Conservation (phyloP, 2,888 invertebrate species). For the Harpalus rufipes region DNA sequence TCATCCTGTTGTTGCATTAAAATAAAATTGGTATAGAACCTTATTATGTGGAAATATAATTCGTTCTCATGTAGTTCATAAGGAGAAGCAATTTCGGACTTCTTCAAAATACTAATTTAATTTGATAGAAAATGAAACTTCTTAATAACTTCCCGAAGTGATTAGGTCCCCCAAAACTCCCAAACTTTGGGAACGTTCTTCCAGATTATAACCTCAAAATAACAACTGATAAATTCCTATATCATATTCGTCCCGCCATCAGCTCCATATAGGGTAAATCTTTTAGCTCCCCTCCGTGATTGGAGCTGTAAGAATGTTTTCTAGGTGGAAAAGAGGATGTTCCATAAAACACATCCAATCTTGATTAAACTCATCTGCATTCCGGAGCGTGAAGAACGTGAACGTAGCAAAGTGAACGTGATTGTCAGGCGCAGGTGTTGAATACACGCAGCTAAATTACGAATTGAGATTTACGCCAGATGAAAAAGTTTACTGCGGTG, state of each 20-base stretch:
- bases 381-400: conserved; percentile 28
- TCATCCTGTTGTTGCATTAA: too few relatives aligned
- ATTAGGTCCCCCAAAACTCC: not conserved
- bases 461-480: conserved; percentile 41
- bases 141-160: not conserved
- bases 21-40: too few relatives aligned
- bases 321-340: conserved; percentile 47
- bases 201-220: conserved; percentile 6
- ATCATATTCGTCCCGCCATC: not conserved
- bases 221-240: not conserved
- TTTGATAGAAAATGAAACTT: not conserved
- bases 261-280: not conserved
- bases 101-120: not conserved
- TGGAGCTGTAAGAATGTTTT: conserved; percentile 3
- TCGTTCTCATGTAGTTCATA: not conserved
- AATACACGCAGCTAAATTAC: conserved; percentile 31
- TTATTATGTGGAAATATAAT: not conserved
- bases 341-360: conserved; percentile 63
- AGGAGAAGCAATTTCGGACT: not conserved
- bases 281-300: not conserved
- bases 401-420: conserved; percentile 41
- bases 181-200: not conserved
- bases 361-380: conserved; percentile 65
- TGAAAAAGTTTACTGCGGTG: conserved; percentile 36
- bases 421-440: conserved; percentile 50